Base-by-base conservation (phyloP, 2,797 vertebrate species). In the Phalanger gymnotis region DNA sequence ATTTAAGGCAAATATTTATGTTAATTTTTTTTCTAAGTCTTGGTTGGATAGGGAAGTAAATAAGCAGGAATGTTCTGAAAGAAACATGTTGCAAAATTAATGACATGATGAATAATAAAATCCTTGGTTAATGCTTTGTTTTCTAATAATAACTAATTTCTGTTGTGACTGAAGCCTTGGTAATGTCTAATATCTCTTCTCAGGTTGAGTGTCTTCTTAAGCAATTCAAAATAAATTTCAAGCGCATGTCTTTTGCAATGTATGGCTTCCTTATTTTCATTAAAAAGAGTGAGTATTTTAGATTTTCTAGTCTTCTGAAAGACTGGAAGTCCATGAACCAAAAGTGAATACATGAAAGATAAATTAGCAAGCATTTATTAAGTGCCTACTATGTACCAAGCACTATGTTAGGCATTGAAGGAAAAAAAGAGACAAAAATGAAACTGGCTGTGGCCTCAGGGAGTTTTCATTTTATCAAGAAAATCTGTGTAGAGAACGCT, bases 21-120 rank as follows among this genome's bases (percentile, higher is more conserved):
- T 51, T 96, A 81, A 54, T 52, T 90, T 96, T 97, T 94, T 90
- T 96, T 97, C 58, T 91, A 95, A 94, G n/a, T 47, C 91, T 96
- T 40, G 52, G 53, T 96, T 40, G 52, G 54, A 95, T 40, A 89
- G 94, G 94, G 91, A 96, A 89, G 34, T 93, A 96, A 97, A 95
- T 90, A 97, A 95, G 90, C 92, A 47, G n/a, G 92, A 91, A 13
- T 95, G 40, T 92, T 92, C 96, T 95, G 93, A 94, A 96, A 97
- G 96, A 58, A 81, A 61, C 25, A n/a, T 1, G 4, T 10, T 92
- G 22, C 30, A 92, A 9, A 66, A 28, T 94, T 34, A 40, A 55
- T 61, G 58, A 53, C 53, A 92, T 4, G 28, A 61, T 95, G 94
- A 94, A n/a, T 90, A 91, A 93, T 58, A 7, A 0, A 92, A 95